Conservation (phyloP, 2,797 vertebrate species). For the Tenualosa ilisha region DNA sequence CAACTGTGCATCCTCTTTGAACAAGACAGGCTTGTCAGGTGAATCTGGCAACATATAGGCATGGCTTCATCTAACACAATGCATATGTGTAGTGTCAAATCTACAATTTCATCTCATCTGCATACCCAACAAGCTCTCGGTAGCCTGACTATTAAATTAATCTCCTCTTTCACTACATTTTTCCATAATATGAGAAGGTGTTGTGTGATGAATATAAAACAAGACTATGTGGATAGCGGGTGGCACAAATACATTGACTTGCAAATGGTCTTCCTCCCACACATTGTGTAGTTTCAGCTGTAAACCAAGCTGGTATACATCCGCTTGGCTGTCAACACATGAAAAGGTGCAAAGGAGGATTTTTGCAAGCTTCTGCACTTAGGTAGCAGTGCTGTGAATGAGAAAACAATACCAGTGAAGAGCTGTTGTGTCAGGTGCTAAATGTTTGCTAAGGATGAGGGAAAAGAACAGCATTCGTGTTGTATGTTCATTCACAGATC, state of each 20-base stretch:
- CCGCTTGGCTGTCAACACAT: not conserved
- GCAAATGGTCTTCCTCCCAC: not conserved
- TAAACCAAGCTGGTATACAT: not conserved
- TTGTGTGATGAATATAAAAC: not conserved
- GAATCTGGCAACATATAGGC: not conserved
- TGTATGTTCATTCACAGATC: not conserved
- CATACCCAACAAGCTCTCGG: not conserved
- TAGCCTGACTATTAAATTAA: not conserved
- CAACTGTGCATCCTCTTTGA: not conserved
- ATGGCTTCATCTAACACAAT: not conserved
- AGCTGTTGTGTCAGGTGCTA: not conserved
- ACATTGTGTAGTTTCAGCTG: not conserved
- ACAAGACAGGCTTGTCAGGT: not conserved
- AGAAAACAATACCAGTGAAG: not conserved
- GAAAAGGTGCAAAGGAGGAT: not conserved
- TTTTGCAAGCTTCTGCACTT: not conserved
- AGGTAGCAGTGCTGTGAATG: not conserved
- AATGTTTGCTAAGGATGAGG: not conserved
- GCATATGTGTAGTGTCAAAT: not conserved
- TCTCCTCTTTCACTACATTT: not conserved
- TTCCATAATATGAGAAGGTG: not conserved
- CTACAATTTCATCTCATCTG: not conserved
- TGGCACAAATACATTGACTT: conserved; percentile 7
- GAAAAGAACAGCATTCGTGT: not conserved
- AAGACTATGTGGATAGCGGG: not conserved